phyloP scores from a whole-genome alignment of 1,140 invertebrate genomes.

The Dufourea novaeangliae region DNA sequence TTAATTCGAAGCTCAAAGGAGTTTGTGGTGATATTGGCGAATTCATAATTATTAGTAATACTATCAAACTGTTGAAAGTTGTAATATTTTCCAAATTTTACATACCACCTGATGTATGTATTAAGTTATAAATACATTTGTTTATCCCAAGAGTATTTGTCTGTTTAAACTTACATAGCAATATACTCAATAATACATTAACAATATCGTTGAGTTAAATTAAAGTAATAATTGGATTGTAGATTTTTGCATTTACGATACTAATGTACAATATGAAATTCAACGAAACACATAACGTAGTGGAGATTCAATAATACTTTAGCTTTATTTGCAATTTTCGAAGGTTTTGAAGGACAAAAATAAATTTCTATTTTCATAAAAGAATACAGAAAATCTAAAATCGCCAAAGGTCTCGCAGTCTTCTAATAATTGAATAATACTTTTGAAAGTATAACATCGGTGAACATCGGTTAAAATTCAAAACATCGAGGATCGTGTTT shows the following conservation, averaged over 20 bases:
- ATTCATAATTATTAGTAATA: constrained; percentile 63
- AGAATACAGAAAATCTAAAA: too few relatives aligned
- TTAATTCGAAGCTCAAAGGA: constrained; percentile 84
- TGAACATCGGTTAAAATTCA: constrained; percentile 7
- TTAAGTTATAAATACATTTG: background rate
- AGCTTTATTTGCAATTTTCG: too few relatives aligned
- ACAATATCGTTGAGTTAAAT: background rate
- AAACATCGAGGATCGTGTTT: background rate
- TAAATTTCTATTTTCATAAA: too few relatives aligned
- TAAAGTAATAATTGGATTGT: background rate
- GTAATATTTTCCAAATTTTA: background rate
- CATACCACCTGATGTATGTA: background rate
- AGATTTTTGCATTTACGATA: too few relatives aligned
- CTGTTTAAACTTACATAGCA: background rate
- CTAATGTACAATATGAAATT: too few relatives aligned
- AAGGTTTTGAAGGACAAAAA: too few relatives aligned
- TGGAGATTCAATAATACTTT: too few relatives aligned
- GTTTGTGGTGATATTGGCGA: constrained; percentile 79
- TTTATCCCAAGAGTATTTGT: background rate
- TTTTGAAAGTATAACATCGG: too few relatives aligned
- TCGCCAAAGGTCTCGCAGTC: too few relatives aligned
- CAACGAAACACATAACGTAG: too few relatives aligned
- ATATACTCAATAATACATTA: background rate
- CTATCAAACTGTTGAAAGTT: background rate
- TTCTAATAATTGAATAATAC: too few relatives aligned